Evolutionary conservation across 2,113 vertebrate genomes (phyloP), one percentile per base, ranked within the genome.

Genomic region (Coryphaenoides rupestris): DNA sequence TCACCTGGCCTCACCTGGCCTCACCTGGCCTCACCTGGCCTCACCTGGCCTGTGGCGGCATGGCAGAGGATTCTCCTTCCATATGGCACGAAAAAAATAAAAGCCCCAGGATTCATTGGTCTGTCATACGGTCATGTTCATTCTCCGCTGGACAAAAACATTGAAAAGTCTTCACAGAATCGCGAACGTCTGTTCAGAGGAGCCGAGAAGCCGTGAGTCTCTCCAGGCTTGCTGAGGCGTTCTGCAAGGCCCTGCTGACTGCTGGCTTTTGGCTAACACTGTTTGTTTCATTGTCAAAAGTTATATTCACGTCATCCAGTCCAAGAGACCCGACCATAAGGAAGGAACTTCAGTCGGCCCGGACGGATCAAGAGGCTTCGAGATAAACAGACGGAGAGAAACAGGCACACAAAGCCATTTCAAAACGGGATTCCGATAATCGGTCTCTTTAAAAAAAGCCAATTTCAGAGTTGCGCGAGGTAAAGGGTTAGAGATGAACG

Each of bases 131-230:
- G 62, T 49, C n/a, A n/a, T 67, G 4, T 65, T 71, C 50, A 80
- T 73, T 55, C 56, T 19, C 13, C 63, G 63, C 78, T 67, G 76
- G 81, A 49, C 64, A 67, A 73, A 70, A 72, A 82, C 73, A 83
- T 66, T 64, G 73, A 14, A 7, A 16, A 45, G 56, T 76, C 3
- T 46, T 47, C 69, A 73, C 68, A 62, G 58, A 63, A 22, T 46
- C 10, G n/a, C 62, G 61, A 72, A 6, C 58, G 70, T 79, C 73
- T 73, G 70, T 81, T 80, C 72, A 84, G 76, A 67, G 58, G 63
- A 19, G 47, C 70, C 75, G 68, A 47, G 59, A 63, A 83, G 67
- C 72, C 73, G 72, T 82, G 78, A 50, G 5, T 2, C 14, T 50
- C 2, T 3, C 64, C 1, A 40, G 65, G 78, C 63, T 19, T 69